Evolutionary conservation across 2,888 invertebrate genomes (phyloP), one percentile per base, ranked within the genome.

Genomic region (Drosophila tanythrix): DNA sequence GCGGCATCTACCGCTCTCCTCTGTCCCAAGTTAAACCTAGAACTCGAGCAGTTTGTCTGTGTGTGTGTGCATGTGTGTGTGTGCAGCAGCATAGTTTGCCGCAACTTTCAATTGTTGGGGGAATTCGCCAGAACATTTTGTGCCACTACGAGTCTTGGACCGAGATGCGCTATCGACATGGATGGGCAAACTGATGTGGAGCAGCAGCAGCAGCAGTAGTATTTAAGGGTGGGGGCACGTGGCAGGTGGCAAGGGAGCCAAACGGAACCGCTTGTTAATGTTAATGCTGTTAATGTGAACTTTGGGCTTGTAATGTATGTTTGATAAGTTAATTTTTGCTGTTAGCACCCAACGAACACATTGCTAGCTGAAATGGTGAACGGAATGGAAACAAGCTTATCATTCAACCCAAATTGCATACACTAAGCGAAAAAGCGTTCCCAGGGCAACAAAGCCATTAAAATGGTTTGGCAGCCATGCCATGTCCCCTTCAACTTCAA

Each of bases 281-380:
- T 76, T 88, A 85, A 88, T 83, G 72, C 71, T 78, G 88, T 84
- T 88, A 87, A 84, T 88, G 87, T 76, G 82, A 88, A 88, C 84
- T 88, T 82, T 69, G 75, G 81, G 72, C 78, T 60, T 76, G 83
- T 84, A 86, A 86, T 87, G 89, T 79, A 78, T 87, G 87, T 89
- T 87, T 87, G 87, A 87, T 87, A 87, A 88, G 89, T 87, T 88
- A 79, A 87, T 88, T 87, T 87, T 81, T 72, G 74, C 76, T 70
- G 59, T 73, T 77, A 74, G 77, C 83, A 73, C 75, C 75, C 56
- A 63, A 58, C 79, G 71, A 53, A 33, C 52, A 46, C 46, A 46
- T 46, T 15, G 15, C 46, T 4, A 8, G 15, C 46, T 46, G 4
- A 46, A 46, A 46, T 25, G 13, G 25, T 15, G 25, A 46, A 46